Conservation (phyloP, 2,888 invertebrate species). For the Lacanobia oleracea region DNA sequence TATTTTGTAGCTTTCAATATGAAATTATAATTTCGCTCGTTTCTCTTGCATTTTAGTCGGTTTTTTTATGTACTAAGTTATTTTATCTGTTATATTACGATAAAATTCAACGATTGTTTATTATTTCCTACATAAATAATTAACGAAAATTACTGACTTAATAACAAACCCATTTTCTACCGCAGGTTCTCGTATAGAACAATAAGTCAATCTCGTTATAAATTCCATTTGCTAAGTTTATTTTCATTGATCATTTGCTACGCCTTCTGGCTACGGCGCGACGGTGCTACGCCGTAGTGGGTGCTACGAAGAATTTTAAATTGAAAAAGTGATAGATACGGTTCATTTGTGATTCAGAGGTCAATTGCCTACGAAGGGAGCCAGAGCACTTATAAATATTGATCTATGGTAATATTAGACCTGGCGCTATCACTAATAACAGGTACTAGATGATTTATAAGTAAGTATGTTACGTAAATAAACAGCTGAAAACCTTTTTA, state of each 20-base stretch:
- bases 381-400: slow-evolving; percentile 16
- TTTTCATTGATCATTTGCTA: slow-evolving; percentile 28
- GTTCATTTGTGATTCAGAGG: slow-evolving; percentile 44
- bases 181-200: slow-evolving; percentile 2
- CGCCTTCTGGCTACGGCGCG: slow-evolving; percentile 27
- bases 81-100: not conserved
- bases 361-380: slow-evolving; percentile 20
- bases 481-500: not conserved
- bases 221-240: slow-evolving; percentile 35
- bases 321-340: slow-evolving; percentile 47
- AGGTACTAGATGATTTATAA: slow-evolving; percentile 7
- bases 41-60: not conserved
- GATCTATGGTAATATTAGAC: slow-evolving; percentile 21
- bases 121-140: not conserved
- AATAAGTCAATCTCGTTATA: slow-evolving; percentile 31
- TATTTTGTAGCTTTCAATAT: slow-evolving; percentile 3
- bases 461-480: not conserved
- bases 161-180: not conserved
- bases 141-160: not conserved
- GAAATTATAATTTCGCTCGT: not conserved
- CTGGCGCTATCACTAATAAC: not conserved
- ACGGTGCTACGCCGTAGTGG: slow-evolving; percentile 43
- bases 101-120: not conserved
- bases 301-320: slow-evolving; percentile 44
- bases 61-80: not conserved